These are phyloP conservation scores for Guaruba guarouba DNA, from an alignment of 2,113 vertebrate species.

Conservation along the genomic window DNA sequence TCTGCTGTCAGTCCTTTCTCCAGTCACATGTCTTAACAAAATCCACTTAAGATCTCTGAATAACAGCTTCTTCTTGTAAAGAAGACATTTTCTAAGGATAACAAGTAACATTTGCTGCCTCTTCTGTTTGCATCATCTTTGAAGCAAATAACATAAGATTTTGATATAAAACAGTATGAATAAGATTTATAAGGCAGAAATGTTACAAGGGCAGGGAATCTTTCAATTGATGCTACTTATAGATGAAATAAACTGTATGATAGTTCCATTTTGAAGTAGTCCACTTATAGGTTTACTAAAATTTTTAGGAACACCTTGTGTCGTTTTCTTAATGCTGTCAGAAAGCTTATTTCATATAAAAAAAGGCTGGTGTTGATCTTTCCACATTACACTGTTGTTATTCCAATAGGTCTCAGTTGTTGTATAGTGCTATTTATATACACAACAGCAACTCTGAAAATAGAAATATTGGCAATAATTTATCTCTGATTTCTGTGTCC, in stretches of 20 bases:
- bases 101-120: neutral
- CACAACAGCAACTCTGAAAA: neutral
- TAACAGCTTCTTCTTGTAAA: neutral
- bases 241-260: neutral
- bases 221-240: neutral
- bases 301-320: neutral
- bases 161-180: neutral
- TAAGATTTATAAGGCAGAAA: neutral
- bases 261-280: neutral
- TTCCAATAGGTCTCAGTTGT: neutral
- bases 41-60: neutral
- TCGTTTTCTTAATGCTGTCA: neutral
- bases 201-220: neutral
- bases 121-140: neutral
- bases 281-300: neutral
- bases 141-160: neutral
- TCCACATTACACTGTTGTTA: neutral
- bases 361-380: neutral
- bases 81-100: neutral
- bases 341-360: neutral
- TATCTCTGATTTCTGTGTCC: slow-evolving; percentile 22
- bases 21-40: neutral
- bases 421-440: neutral
- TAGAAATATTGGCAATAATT: neutral
- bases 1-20: neutral